Base-by-base conservation (phyloP, 2,888 invertebrate species). In the Apodemia duryi region DNA sequence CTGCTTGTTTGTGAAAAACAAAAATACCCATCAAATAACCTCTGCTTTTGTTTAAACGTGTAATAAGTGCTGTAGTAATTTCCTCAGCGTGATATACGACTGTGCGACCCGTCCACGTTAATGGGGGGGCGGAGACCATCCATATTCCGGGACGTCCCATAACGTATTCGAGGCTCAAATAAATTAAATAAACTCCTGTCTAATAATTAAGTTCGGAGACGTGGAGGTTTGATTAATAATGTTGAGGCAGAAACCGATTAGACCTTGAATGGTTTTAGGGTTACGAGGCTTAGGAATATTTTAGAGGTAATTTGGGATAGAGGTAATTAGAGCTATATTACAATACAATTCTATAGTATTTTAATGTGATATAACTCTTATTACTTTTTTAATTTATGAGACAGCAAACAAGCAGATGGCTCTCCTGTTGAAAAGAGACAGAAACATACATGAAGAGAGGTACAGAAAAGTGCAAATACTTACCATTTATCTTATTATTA, bases 161-260 rank as follows among this genome's bases (percentile, higher is more conserved):
- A 75, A 73, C 75, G 72, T 73, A 75, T 77, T 73, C 74, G 72
- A 70, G 74, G 77, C 74, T 75, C 75, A 80, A 82, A 83, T 82
- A 81, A 82, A 83, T 81, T 82, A 83, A 83, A 82, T 80, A 82
- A 82, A 79, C 73, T 77, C 72, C 74, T 75, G 77, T 82, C 81
- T 80, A 83, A 82, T 83, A 81, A 84, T 83, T 84, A 84, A 79
- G 76, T 76, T 49, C 76, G 70, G 75, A 74, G 74, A 74, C 73
- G 72, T 75, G 78, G 75, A 77, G 73, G 72, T 75, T 74, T 82
- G 81, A 83, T 82, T 80, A 80, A 83, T 82, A 66, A 67, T 63
- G 32, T 29, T 52, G 61, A 63, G 21, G 49, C 51, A 46, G 43
- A 54, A 63, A 63, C 63, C 60, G 49, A 64, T 64, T 64, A 64